A percentile compares a stretch with the other conserved stretches of the same genome.
Conservation (phyloP, 2,888 invertebrate species). For the Hemithea aestivaria region DNA sequence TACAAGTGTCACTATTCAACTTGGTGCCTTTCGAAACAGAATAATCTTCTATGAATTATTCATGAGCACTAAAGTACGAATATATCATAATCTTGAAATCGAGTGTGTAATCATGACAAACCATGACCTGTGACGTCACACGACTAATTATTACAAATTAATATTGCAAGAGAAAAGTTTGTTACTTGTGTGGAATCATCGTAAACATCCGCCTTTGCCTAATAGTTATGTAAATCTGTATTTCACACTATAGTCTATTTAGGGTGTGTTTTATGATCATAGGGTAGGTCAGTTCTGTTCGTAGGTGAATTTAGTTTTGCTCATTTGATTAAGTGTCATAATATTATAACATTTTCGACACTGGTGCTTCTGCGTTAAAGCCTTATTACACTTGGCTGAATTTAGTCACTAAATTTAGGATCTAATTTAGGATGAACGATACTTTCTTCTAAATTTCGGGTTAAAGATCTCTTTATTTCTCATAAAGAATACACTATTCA, state of each 20-base stretch:
- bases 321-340: constrained; percentile 4
- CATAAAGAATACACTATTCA: no score
- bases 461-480: no score
- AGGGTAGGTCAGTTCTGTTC: constrained; percentile 14
- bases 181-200: constrained; percentile 13
- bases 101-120: constrained; percentile 12
- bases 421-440: no score
- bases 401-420: no score
- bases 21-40: constrained; percentile 10
- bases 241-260: not conserved
- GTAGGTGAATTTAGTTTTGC: constrained; percentile 5
- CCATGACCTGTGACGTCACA: constrained; percentile 15
- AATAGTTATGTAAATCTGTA: not conserved
- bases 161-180: constrained; percentile 23
- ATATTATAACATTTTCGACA: no score
- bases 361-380: no score
- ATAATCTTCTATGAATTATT: constrained; percentile 14
- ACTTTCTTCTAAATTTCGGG: no score
- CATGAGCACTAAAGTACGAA: constrained; percentile 3
- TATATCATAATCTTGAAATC: constrained; percentile 10
- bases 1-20: constrained; percentile 1
- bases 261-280: constrained; percentile 4
- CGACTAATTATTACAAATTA: constrained; percentile 21
- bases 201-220: constrained; percentile 8
- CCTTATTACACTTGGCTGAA: no score